Evolutionary conservation across 2,113 vertebrate species (phyloP).

Genomic region (Scopus umbretta): DNA sequence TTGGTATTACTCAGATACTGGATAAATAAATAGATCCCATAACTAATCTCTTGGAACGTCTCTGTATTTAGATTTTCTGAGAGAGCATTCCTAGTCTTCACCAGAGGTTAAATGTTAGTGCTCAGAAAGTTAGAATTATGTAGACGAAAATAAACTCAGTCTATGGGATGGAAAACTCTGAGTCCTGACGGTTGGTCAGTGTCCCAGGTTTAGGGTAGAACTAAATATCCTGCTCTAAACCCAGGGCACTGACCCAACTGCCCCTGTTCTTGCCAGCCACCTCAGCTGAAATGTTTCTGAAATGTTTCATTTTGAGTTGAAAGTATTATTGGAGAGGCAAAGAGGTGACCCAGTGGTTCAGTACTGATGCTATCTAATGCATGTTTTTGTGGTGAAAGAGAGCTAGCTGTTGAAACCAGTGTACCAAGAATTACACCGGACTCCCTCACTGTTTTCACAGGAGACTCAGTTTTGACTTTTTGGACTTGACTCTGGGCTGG

Average conservation of each 20-base stretch:
- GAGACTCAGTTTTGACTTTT: background rate
- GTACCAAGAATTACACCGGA: background rate
- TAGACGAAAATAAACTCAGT: conserved; percentile 38
- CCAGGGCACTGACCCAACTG: background rate
- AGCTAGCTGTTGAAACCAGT: background rate
- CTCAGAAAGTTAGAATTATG: conserved; percentile 26
- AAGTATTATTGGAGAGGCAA: background rate
- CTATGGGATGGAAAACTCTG: background rate
- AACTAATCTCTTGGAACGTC: background rate
- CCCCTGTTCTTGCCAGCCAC: background rate
- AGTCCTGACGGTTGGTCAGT: background rate
- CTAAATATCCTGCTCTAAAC: background rate
- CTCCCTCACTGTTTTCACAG: background rate
- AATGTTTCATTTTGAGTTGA: background rate
- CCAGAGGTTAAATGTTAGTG: conserved; percentile 24
- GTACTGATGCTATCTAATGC: background rate
- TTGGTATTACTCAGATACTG: background rate
- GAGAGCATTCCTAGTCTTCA: conserved; percentile 3
- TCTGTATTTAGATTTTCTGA: conserved; percentile 37
- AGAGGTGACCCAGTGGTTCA: background rate
- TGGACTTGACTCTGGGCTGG: background rate
- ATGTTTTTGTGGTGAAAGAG: background rate
- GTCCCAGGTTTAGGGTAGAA: background rate
- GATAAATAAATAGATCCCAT: background rate
- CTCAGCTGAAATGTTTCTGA: background rate